A percentile compares a stretch with the other conserved stretches of the same genome.
Conservation (phyloP, 2,888 invertebrate genomes). For the Hirtodrosophila confusa region DNA sequence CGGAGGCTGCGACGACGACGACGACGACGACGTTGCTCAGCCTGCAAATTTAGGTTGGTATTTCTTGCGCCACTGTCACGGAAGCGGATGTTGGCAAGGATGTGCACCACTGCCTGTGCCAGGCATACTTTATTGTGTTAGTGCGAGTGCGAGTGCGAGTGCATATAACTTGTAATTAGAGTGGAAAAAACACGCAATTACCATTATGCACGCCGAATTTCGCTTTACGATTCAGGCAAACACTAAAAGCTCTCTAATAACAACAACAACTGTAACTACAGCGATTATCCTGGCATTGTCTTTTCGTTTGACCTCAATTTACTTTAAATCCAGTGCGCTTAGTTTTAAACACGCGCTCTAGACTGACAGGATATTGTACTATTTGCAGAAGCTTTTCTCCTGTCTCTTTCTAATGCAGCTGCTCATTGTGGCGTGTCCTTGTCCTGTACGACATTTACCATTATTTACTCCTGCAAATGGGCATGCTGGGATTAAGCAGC, state of each 20-base stretch:
- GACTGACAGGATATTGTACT: conserved; percentile 41
- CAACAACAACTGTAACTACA: conserved; percentile 23
- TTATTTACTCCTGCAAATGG: neutral
- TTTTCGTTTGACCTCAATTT: conserved; percentile 70
- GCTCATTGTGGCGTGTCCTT: conserved; percentile 12
- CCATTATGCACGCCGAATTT: conserved; percentile 78
- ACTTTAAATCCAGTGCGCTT: conserved; percentile 72
- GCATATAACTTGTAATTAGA: conserved; percentile 74
- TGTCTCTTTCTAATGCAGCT: conserved; percentile 4
- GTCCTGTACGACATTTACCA: conserved; percentile 5
- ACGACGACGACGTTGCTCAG: conserved; percentile 39
- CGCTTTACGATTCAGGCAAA: conserved; percentile 61
- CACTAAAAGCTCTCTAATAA: conserved; percentile 49
- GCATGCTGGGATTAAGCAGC: too few species aligned
- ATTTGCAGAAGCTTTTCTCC: conserved; percentile 11
- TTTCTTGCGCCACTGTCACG: conserved; percentile 57
- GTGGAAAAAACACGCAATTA: conserved; percentile 76
- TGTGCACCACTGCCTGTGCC: conserved; percentile 29
- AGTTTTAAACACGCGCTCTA: conserved; percentile 66
- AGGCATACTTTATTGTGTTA: conserved; percentile 34
- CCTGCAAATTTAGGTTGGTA: conserved; percentile 68
- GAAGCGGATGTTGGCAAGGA: conserved; percentile 42
- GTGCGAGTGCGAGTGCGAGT: conserved; percentile 30
- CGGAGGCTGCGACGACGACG: conserved; percentile 44
- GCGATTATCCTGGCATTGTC: conserved; percentile 44